A percentile compares a stretch with the other conserved stretches of the same genome.
Evolutionary conservation across 1,140 invertebrate species (phyloP).

Genomic region (Meloidogyne chitwoodi): DNA sequence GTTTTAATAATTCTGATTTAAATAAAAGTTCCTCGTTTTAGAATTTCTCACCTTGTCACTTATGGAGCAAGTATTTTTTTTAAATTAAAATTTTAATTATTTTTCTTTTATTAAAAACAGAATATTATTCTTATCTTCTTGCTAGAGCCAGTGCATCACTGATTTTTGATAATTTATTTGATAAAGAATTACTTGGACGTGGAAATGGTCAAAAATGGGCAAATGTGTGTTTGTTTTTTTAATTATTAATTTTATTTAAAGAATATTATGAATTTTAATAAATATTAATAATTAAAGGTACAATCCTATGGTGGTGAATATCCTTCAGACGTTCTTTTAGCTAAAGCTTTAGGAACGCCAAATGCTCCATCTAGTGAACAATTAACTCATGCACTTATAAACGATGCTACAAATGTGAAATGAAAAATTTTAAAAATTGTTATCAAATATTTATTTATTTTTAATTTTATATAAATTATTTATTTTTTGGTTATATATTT

Average conservation of each 20-base stretch:
- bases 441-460: no score
- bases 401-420: not conserved
- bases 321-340: constrained; percentile 43
- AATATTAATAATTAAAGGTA: no score
- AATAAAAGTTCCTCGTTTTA: constrained; percentile 7
- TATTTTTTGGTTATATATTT: no score
- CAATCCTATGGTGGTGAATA: constrained; percentile 56
- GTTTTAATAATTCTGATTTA: not conserved
- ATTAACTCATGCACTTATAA: constrained; percentile 3
- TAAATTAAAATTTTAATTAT: not conserved
- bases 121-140: constrained; percentile 94
- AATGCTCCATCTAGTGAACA: constrained; percentile 1
- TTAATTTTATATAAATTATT: no score
- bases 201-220: constrained; percentile 50
- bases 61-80: constrained; percentile 75
- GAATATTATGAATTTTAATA: no score
- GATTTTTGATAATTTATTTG: constrained; percentile 86
- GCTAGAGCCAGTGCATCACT: constrained; percentile 84
- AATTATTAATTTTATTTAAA: no score
- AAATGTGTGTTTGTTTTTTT: constrained; percentile 31
- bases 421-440: no score
- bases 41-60: constrained; percentile 84
- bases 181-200: constrained; percentile 73
- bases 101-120: not conserved
- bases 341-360: constrained; percentile 9